Evolutionary conservation across 2,113 vertebrate species (phyloP).

Genomic region (Nycticryphes semicollaris): DNA sequence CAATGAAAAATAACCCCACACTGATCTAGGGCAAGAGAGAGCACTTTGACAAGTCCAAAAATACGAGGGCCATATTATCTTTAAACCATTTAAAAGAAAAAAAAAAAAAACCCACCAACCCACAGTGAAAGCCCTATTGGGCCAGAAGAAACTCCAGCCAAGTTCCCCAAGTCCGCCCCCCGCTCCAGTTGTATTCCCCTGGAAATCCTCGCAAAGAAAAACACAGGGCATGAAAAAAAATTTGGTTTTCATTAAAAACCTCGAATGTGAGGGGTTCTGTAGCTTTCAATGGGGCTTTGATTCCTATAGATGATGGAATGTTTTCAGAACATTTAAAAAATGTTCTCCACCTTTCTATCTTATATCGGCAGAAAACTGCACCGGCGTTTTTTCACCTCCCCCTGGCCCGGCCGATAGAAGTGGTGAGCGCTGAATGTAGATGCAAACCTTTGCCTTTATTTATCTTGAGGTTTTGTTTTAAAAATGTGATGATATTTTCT

Average conservation of each 20-base stretch:
- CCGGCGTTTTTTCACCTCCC: neutral
- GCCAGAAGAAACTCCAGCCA: neutral
- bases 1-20: conserved; percentile 13
- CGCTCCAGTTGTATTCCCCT: conserved; percentile 31
- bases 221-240: conserved; percentile 44
- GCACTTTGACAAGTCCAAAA: conserved; percentile 42
- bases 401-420: neutral
- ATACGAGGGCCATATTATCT: conserved; percentile 31
- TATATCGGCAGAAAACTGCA: neutral
- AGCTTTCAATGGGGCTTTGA: conserved; percentile 78
- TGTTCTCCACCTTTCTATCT: conserved; percentile 58
- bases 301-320: conserved; percentile 69
- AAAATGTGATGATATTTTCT: conserved; percentile 51
- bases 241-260: conserved; percentile 76
- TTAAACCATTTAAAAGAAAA: neutral
- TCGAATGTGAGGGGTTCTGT: conserved; percentile 64
- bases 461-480: conserved; percentile 50
- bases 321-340: conserved; percentile 69
- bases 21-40: neutral
- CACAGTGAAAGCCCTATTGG: conserved; percentile 12
- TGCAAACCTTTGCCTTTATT: conserved; percentile 17
- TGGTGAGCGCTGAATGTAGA: neutral
- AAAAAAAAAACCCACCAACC: neutral
- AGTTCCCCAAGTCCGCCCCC: neutral
- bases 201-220: conserved; percentile 65